Conservation (phyloP, 2,888 invertebrate genomes). For the Heliconius charithonia region DNA sequence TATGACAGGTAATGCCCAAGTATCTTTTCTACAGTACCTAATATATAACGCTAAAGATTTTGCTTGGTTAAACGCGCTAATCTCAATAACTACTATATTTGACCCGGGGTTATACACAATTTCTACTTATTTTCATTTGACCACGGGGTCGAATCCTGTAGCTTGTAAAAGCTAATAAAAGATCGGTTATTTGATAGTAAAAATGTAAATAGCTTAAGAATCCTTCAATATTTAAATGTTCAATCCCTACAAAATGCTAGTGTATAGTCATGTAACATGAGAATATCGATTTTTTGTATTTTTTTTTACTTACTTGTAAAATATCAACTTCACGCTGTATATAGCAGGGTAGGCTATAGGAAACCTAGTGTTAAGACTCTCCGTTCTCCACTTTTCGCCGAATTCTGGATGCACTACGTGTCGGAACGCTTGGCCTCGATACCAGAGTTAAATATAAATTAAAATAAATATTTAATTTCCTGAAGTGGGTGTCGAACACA, state of each 20-base stretch:
- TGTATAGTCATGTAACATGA: background rate
- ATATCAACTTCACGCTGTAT: no score
- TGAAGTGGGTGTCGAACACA: no score
- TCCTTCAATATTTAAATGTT: background rate
- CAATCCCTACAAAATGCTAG: conserved; percentile 4
- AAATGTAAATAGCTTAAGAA: background rate
- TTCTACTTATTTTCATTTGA: background rate
- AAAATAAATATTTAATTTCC: no score
- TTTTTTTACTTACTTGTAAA: background rate
- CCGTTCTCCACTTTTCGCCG: no score
- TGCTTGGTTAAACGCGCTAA: background rate
- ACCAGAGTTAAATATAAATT: no score
- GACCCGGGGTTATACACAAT: background rate
- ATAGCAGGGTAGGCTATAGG: no score
- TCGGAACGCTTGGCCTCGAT: no score
- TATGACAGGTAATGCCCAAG: no score
- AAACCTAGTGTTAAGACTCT: no score
- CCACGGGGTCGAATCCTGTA: background rate
- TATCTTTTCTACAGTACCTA: no score
- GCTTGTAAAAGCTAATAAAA: background rate
- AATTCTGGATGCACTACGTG: no score
- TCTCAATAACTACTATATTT: background rate
- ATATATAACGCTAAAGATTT: background rate
- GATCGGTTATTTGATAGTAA: background rate
- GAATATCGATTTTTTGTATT: background rate